Conservation (phyloP, 1,140 invertebrate genomes). For the Stenopsyche tienmushanensis region DNA sequence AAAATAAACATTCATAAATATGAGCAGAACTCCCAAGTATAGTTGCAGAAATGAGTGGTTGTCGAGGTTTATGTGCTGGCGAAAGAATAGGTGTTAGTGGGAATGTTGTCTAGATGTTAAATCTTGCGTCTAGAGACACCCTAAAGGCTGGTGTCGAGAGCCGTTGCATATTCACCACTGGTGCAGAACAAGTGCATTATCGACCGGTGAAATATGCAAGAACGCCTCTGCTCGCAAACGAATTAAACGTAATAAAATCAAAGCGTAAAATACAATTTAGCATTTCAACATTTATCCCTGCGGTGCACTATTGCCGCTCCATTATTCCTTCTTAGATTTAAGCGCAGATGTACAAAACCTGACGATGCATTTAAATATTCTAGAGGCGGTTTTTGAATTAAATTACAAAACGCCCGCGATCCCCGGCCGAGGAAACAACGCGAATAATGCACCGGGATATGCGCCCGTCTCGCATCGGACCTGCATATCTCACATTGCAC, state of each 20-base stretch:
- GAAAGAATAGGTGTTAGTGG: too few relatives aligned
- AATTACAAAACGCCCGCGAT: too few relatives aligned
- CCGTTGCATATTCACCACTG: not conserved
- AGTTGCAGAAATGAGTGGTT: not conserved
- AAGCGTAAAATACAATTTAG: not conserved
- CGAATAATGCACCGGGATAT: too few relatives aligned
- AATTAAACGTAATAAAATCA: not conserved
- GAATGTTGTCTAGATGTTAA: slow-evolving; percentile 14
- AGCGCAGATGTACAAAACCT: not conserved
- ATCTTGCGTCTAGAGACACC: slow-evolving; percentile 12
- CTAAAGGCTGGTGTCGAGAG: not conserved
- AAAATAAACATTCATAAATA: not conserved
- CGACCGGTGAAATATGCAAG: slow-evolving; percentile 5
- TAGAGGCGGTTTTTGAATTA: not conserved
- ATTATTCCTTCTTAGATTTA: not conserved
- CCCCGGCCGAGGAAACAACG: too few relatives aligned
- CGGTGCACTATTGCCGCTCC: not conserved
- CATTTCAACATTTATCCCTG: not conserved
- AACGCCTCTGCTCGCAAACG: not conserved
- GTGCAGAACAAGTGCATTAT: too few relatives aligned
- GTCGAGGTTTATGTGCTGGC: not conserved
- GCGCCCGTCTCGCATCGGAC: too few relatives aligned
- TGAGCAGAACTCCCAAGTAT: not conserved
- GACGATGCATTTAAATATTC: slow-evolving; percentile 2
- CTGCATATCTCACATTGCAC: too few relatives aligned